Conservation (phyloP, 2,888 invertebrate genomes). For the Leistus spinibarbis region DNA sequence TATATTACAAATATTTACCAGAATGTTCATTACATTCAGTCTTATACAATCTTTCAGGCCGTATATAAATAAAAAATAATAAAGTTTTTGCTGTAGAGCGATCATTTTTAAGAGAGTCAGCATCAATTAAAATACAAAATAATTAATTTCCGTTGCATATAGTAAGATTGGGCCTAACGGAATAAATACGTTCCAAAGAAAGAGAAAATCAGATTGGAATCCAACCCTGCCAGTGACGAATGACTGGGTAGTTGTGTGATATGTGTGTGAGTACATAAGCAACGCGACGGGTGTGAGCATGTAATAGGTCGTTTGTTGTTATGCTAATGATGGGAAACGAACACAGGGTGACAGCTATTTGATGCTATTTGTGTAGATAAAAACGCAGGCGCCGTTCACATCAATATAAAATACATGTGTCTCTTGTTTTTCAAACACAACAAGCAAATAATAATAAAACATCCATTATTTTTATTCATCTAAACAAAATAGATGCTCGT, state of each 20-base stretch:
- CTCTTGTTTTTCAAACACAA: neutral
- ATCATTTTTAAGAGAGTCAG: too few species aligned
- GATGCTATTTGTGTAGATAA: neutral
- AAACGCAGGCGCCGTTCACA: conserved; percentile 8
- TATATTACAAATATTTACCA: too few species aligned
- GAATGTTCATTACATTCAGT: too few species aligned
- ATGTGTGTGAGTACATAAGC: conserved; percentile 18
- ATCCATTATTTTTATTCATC: neutral
- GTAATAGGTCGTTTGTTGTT: conserved; percentile 12
- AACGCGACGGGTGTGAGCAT: conserved; percentile 15
- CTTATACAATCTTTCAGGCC: too few species aligned
- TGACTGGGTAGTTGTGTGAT: neutral
- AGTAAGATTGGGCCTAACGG: too few species aligned
- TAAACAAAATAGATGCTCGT: neutral
- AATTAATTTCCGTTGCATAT: too few species aligned
- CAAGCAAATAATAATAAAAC: neutral
- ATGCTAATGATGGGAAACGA: conserved; percentile 24
- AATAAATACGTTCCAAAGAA: too few species aligned
- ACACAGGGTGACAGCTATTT: conserved; percentile 15
- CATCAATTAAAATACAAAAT: too few species aligned
- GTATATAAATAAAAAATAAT: too few species aligned
- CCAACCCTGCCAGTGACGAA: neutral
- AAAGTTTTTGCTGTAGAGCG: too few species aligned
- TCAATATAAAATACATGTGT: neutral
- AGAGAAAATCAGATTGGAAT: neutral